phyloP scores from a whole-genome alignment of 64 coral and sea anemone species.

The Platygyra sinensis region DNA sequence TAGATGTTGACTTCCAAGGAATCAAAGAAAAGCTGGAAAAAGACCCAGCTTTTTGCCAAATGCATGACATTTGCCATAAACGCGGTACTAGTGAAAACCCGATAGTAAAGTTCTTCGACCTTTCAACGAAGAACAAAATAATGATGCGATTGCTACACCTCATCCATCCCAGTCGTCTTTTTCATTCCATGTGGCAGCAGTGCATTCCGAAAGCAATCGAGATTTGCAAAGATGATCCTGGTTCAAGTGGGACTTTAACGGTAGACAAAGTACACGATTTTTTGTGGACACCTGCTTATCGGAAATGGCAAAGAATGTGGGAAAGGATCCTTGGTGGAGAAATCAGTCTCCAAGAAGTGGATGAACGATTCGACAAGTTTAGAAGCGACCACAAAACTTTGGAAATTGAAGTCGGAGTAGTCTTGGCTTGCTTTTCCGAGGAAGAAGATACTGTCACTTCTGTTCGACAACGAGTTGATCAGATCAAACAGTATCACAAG shows the following conservation, averaged over 20 bases:
- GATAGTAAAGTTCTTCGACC: conserved; percentile 40
- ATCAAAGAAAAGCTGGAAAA: conserved; percentile 14
- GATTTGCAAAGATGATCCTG: conserved; percentile 21
- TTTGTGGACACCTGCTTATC: conserved; percentile 53
- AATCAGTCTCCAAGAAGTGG: conserved; percentile 48
- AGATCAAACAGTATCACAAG: conserved; percentile 46
- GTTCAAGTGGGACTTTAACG: not conserved
- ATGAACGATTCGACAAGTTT: conserved; percentile 46
- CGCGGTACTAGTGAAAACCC: not conserved
- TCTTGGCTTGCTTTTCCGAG: not conserved
- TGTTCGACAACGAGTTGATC: conserved; percentile 14
- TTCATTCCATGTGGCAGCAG: conserved; percentile 46
- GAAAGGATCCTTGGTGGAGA: conserved; percentile 45
- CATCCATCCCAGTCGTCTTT: conserved; percentile 2
- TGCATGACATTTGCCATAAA: conserved; percentile 12
- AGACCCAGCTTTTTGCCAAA: not conserved
- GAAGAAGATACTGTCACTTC: not conserved
- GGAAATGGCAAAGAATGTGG: conserved; percentile 5
- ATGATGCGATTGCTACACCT: conserved; percentile 20
- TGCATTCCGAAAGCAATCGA: conserved; percentile 24
- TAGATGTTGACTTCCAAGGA: conserved; percentile 25
- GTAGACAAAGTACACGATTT: conserved; percentile 45
- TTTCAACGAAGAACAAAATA: conserved; percentile 10
- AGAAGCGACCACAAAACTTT: not conserved
- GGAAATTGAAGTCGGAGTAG: not conserved